Percentiles rank a stretch among this genome's conserved stretches.
phyloP scores from a whole-genome alignment of 2,113 vertebrate species.

The Nettapus auritus region DNA sequence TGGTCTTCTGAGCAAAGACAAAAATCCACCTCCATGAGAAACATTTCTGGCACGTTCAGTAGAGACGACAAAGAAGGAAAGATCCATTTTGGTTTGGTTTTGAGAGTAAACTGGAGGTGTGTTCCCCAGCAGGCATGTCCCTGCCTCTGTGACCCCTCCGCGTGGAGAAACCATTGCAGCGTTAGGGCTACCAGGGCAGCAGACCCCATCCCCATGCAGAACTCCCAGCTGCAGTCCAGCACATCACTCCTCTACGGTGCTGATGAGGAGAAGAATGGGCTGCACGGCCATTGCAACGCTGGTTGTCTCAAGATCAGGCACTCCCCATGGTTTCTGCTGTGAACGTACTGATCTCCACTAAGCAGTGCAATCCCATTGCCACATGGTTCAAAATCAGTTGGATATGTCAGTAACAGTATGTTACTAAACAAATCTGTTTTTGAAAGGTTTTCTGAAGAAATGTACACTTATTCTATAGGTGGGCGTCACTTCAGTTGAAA shows the following conservation, averaged over 20 bases:
- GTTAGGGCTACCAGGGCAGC: background rate
- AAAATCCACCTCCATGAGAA: background rate
- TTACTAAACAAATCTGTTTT: background rate
- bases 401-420: background rate
- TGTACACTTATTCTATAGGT: rapidly evolving
- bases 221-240: background rate
- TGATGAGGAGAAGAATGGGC: background rate
- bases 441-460: background rate
- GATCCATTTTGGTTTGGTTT: background rate
- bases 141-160: background rate
- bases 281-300: background rate
- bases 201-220: background rate
- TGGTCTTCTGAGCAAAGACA: background rate
- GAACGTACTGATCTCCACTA: background rate
- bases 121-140: background rate
- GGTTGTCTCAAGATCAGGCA: background rate
- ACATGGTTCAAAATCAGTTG: background rate
- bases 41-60: background rate
- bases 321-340: background rate
- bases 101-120: background rate
- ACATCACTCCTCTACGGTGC: rapidly evolving
- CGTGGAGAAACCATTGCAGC: background rate
- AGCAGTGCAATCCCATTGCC: background rate
- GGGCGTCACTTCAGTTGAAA: background rate
- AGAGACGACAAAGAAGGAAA: background rate